These are phyloP conservation scores for Phoebastria nigripes DNA, from an alignment of 2,797 vertebrate species.

Conservation along the genomic window DNA sequence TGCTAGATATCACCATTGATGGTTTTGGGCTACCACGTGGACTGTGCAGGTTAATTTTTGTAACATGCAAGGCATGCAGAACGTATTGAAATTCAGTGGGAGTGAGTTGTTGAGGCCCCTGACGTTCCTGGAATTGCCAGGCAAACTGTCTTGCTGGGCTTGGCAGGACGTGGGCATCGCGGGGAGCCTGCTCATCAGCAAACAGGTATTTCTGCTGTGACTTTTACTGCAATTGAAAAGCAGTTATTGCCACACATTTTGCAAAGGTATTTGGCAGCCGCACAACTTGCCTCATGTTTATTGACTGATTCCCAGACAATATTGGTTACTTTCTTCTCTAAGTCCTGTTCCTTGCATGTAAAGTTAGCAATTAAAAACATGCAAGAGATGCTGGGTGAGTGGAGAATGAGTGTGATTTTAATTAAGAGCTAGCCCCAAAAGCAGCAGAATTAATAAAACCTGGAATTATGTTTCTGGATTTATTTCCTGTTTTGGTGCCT, in stretches of 20 bases:
- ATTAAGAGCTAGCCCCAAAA: background rate
- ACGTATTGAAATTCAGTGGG: background rate
- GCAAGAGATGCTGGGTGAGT: background rate
- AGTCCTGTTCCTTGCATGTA: background rate
- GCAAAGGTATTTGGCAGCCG: background rate
- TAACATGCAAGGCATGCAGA: background rate
- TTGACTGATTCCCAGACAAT: background rate
- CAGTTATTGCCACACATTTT: background rate
- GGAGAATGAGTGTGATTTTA: background rate
- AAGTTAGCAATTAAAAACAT: background rate
- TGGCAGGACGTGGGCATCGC: background rate
- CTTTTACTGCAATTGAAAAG: background rate
- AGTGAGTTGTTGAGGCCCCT: background rate
- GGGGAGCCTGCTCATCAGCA: background rate
- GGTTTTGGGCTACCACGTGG: fast-evolving
- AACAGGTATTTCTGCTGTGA: background rate
- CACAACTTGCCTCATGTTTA: background rate
- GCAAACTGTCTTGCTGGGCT: background rate
- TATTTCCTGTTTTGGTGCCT: background rate
- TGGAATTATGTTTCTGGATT: background rate
- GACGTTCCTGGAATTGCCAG: background rate
- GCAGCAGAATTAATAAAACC: background rate
- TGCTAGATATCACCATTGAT: background rate
- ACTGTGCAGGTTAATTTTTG: background rate
- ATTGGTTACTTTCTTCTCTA: background rate